These are phyloP conservation scores for Apotomis turbidana DNA, from an alignment of 2,888 invertebrate species.

Conservation along the genomic window DNA sequence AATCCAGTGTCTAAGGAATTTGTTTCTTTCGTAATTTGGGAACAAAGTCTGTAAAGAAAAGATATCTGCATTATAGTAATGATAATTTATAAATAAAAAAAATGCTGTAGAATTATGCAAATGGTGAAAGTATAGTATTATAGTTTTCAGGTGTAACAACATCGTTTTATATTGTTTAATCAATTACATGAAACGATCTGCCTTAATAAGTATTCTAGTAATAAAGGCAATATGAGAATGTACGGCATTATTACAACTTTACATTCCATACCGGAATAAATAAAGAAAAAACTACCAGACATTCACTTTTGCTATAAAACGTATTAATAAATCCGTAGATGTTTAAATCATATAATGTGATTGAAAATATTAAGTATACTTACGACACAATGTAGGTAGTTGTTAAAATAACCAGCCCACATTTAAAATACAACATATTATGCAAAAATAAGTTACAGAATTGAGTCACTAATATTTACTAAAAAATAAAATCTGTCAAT, in stretches of 20 bases:
- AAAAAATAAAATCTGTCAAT: conserved; percentile 45
- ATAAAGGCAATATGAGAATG: neutral
- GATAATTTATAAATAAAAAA: neutral
- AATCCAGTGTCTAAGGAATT: conserved; percentile 74
- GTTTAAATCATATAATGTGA: neutral
- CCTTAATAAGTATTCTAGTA: neutral
- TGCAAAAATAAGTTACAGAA: conserved; percentile 41
- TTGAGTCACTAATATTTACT: conserved; percentile 37
- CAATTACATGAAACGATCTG: no score
- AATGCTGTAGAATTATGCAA: conserved; percentile 23
- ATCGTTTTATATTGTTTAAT: no score
- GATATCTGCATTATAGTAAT: conserved; percentile 33
- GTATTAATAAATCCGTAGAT: neutral
- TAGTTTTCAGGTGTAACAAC: no score
- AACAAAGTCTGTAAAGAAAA: conserved; percentile 71
- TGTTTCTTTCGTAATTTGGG: conserved; percentile 71
- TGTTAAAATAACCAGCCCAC: conserved; percentile 68
- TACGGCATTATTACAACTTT: neutral
- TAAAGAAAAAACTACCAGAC: conserved; percentile 23
- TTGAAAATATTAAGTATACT: conserved; percentile 52
- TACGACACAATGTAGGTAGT: conserved; percentile 74
- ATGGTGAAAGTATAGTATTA: conserved; percentile 40
- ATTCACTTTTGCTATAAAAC: conserved; percentile 23
- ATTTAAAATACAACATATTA: conserved; percentile 78
- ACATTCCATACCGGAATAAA: conserved; percentile 6